phyloP scores from a whole-genome alignment of 2,797 vertebrate species.

The Spinus pinus region DNA sequence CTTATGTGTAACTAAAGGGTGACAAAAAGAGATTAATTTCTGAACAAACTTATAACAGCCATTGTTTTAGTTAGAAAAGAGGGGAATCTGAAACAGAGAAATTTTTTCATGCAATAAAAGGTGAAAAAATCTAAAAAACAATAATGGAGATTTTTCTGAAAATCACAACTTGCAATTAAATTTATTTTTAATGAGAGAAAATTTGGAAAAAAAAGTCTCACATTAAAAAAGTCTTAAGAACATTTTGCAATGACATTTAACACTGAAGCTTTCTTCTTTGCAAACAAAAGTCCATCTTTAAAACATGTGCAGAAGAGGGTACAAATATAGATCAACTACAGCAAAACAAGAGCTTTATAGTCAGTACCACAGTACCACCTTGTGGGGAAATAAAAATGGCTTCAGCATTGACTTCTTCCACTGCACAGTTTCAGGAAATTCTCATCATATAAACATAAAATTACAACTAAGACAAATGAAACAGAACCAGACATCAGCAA shows the following conservation, averaged over 20 bases:
- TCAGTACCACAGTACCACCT: slow-evolving; percentile 79
- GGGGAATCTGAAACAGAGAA: slow-evolving; percentile 7
- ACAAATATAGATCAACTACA: slow-evolving; percentile 49
- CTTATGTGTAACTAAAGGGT: background rate
- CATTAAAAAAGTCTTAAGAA: background rate
- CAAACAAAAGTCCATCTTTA: slow-evolving; percentile 61
- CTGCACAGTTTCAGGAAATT: background rate
- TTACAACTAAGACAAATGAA: slow-evolving; percentile 11
- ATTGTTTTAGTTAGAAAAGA: slow-evolving; percentile 8
- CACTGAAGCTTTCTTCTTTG: slow-evolving; percentile 37
- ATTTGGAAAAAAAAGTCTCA: background rate
- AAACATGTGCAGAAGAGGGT: slow-evolving; percentile 37
- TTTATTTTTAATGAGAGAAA: background rate
- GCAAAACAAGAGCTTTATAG: background rate
- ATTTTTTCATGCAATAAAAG: background rate
- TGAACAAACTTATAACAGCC: background rate
- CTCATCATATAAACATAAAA: slow-evolving; percentile 13
- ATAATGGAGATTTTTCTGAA: background rate
- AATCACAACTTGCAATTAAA: background rate
- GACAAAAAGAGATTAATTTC: background rate
- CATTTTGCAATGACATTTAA: slow-evolving; percentile 10
- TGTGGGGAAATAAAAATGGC: slow-evolving; percentile 62
- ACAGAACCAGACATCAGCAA: background rate
- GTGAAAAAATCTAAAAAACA: background rate
- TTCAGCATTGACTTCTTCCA: background rate